Base-by-base conservation (phyloP, 2,888 invertebrate genomes). In the Cryptophagus acutangulus region DNA sequence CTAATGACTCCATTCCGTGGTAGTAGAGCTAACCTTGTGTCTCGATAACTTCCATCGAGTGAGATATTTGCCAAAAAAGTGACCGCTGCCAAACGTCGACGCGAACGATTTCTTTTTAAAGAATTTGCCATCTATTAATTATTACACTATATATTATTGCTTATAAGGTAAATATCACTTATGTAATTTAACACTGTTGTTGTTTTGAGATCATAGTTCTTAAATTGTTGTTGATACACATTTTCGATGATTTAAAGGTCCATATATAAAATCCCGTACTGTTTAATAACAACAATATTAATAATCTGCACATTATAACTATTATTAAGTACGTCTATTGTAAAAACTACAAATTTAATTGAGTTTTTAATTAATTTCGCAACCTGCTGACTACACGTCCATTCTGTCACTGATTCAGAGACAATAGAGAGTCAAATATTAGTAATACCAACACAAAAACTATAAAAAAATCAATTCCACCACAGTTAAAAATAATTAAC, bases 11-110 rank as follows among this genome's bases (percentile, higher is more conserved):
- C 72, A 55, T 69, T 70, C 43, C 70, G 63, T 33, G 72, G 66
- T 38, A 73, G 50, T 18, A 71, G 55, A 16, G 71, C 74, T 61
- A 81, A 67, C 68, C 76, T 79, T 45, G 82, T 81, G 66, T 86
- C 84, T 65, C 79, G 80, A 70, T 87, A 84, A 57, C 84, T 85
- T 52, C 94, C 94, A 75, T 94, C 93, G 49, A 95, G 76, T 48
- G 94, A 92, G 66, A 96, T 95, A 73, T 94, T 95, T 38, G 92
- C 86, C 57, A 96, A 77, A 75, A 95, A 96, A 63, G 90, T 87
- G 62, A 93, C 80, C 56, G 95, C 95, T 65, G 93, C 91, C 59
- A 92, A 79, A 70, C 91, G 81, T 71, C 90, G 79, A 65, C 88
- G 80, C 62, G 87, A 86, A 71, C 82, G 81, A 61, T 72, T 73